A percentile compares a stretch with the other conserved stretches of the same genome.
Conservation (phyloP, 2,113 vertebrate species). For the Zapornia atra region DNA sequence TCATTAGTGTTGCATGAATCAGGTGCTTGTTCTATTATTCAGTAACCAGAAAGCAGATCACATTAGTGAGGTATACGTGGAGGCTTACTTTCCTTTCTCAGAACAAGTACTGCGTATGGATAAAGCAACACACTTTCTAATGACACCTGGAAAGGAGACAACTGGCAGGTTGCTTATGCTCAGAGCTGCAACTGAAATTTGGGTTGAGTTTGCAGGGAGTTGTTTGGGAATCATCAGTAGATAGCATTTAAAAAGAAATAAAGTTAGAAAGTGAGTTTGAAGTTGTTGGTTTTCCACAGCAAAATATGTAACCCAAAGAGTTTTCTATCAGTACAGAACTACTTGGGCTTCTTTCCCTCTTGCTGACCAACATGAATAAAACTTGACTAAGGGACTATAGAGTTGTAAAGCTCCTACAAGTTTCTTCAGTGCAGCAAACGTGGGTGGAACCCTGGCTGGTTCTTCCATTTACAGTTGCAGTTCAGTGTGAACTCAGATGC, state of each 20-base stretch:
- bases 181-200: neutral
- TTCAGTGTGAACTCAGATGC: neutral
- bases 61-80: neutral
- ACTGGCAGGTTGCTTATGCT: neutral
- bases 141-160: neutral
- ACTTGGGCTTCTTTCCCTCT: neutral
- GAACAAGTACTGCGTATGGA: neutral
- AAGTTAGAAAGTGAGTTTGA: neutral
- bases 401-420: too few relatives aligned
- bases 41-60: conserved; percentile 20
- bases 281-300: neutral
- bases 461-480: neutral
- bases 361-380: neutral
- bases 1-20: neutral
- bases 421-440: neutral
- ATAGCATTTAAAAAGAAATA: neutral
- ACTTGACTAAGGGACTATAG: neutral
- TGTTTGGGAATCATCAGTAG: neutral
- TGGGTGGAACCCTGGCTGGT: neutral
- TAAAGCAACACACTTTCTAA: neutral
- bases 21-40: conserved; percentile 27
- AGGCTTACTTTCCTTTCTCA: neutral
- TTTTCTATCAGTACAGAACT: neutral
- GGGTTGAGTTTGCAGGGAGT: neutral
- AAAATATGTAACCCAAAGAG: neutral